A percentile compares a stretch with the other conserved stretches of the same genome.
These are phyloP conservation scores for Lasius platythorax DNA, from an alignment of 2,888 invertebrate species.

Conservation along the genomic window DNA sequence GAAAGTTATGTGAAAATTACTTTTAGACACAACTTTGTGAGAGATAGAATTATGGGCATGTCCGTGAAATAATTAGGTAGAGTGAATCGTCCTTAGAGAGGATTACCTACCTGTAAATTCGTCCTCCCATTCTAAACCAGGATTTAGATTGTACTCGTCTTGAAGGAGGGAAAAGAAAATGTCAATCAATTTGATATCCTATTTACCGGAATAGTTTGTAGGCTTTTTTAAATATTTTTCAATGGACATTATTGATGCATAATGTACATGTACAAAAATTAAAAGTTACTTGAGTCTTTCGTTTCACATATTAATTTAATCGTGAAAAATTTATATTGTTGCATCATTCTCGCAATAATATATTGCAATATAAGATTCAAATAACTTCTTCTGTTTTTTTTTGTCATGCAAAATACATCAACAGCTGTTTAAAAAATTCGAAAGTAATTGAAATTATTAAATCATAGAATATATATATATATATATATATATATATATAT, in stretches of 20 bases:
- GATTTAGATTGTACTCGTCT: conserved; percentile 99
- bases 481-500: too few species aligned
- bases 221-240: conserved; percentile 68
- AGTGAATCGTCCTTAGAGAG: conserved; percentile 79
- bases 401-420: conserved; percentile 68
- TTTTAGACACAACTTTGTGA: conserved; percentile 66
- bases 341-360: conserved; percentile 9
- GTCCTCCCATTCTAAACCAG: conserved; percentile 99
- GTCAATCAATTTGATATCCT: conserved; percentile 86
- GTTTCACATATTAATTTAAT: background rate
- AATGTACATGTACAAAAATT: conserved; percentile 30
- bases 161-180: conserved; percentile 90
- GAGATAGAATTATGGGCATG: conserved; percentile 60
- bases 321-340: background rate
- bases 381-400: conserved; percentile 35
- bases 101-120: conserved; percentile 99
- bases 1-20: conserved; percentile 60
- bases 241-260: conserved; percentile 71
- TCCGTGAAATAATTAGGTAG: conserved; percentile 68
- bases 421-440: conserved; percentile 71
- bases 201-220: conserved; percentile 75
- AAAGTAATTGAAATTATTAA: conserved; percentile 67
- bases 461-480: conserved; percentile 72
- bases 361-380: conserved; percentile 37
- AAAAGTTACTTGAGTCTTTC: conserved; percentile 25